These are phyloP conservation scores for Alloplasta piceator DNA, from an alignment of 2,888 invertebrate species.

Conservation along the genomic window DNA sequence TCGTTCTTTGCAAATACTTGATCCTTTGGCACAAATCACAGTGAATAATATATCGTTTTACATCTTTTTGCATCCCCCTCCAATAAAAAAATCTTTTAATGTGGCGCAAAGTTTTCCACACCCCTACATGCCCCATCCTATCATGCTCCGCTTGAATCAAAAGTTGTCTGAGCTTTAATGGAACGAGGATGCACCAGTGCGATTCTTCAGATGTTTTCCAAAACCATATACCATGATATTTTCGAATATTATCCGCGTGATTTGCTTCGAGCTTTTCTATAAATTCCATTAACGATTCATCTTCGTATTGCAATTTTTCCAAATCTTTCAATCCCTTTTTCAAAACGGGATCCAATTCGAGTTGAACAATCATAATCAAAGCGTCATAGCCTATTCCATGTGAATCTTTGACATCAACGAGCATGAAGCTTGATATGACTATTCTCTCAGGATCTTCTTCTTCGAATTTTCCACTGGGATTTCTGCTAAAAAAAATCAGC, in stretches of 20 bases:
- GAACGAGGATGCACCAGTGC: conserved; percentile 9
- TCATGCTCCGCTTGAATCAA: conserved; percentile 21
- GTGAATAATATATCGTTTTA: conserved; percentile 7
- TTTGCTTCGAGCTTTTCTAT: background rate
- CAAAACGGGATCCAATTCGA: background rate
- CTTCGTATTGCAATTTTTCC: background rate
- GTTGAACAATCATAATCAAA: background rate
- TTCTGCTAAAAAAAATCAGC: conserved; percentile 49
- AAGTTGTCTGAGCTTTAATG: background rate
- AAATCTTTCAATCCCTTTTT: background rate
- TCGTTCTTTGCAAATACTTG: conserved; percentile 6
- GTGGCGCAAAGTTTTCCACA: conserved; percentile 27
- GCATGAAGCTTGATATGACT: background rate
- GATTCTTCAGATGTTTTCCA: background rate
- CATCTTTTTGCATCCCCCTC: conserved; percentile 7
- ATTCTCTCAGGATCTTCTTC: background rate
- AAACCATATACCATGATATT: conserved; percentile 43
- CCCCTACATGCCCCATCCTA: conserved; percentile 39
- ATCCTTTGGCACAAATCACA: conserved; percentile 35
- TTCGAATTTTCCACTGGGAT: conserved; percentile 1
- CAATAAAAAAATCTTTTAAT: too few relatives aligned
- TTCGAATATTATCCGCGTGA: background rate
- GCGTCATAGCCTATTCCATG: background rate
- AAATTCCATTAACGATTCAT: background rate
- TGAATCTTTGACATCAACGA: background rate